phyloP scores from a whole-genome alignment of 1,140 invertebrate species.

The Nasonia giraulti region DNA sequence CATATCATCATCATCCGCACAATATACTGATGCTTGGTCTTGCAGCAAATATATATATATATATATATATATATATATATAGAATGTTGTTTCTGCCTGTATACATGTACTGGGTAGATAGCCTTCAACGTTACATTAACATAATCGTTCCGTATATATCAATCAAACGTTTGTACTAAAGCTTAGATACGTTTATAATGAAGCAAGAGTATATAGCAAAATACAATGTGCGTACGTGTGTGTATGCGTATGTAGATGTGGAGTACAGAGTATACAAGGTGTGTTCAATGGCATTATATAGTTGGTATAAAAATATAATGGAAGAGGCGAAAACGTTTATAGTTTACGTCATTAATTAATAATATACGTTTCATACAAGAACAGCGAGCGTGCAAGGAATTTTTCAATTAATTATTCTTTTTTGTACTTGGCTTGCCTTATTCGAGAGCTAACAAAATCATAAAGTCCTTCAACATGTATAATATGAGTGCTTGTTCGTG shows the following conservation, averaged over 20 bases:
- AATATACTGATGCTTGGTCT: background rate
- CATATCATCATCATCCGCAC: background rate
- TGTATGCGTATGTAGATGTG: conserved; percentile 52
- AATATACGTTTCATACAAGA: conserved; percentile 66
- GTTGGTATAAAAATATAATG: conserved; percentile 24
- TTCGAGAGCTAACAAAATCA: conserved; percentile 38
- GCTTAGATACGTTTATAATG: conserved; percentile 65
- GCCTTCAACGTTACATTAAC: background rate
- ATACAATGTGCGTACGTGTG: conserved; percentile 52
- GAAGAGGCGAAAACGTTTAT: conserved; percentile 51
- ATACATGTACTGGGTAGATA: background rate
- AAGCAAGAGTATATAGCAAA: conserved; percentile 64
- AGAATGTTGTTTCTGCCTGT: background rate
- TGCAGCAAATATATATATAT: background rate
- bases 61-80: background rate
- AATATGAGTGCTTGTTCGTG: conserved; percentile 1
- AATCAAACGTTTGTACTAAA: conserved; percentile 58
- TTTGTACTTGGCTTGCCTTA: conserved; percentile 50
- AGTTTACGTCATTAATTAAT: conserved; percentile 33
- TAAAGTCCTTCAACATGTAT: background rate
- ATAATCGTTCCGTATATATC: background rate
- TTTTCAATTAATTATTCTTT: conserved; percentile 53
- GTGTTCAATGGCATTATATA: conserved; percentile 51
- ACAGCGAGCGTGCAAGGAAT: conserved; percentile 71
- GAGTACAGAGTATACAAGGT: conserved; percentile 48